Base-by-base conservation (phyloP, 1,140 invertebrate species). In the Pseudomyrmex cubaensis region DNA sequence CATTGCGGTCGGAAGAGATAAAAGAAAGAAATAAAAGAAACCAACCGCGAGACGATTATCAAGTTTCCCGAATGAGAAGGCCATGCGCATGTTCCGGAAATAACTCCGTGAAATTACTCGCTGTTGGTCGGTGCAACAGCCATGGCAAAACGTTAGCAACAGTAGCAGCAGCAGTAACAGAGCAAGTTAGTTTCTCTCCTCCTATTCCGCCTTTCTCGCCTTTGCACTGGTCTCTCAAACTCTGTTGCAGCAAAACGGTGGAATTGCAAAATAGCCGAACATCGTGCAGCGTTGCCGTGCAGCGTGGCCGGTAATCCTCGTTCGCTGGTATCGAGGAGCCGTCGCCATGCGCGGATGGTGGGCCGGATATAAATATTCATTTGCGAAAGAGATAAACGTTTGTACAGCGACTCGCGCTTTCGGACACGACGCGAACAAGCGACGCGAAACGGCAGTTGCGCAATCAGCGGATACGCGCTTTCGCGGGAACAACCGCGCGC, bases 281-380 rank as follows among this genome's bases (percentile, higher is more conserved):
- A 61, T 25, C 35, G 25, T 46, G 25, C 61, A 10, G 46, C 25
- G 44, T 12, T 72, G 44, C 66, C 72, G 20, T n/a, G n/a, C n/a
- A n/a, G n/a, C n/a, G n/a, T 52, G 25, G 63, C 25, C 8, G 17
- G 82, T 54, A 63, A 74, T 70, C 62, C 59, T n/a, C n/a, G 22
- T 50, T n/a, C 63, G 17, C 48, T 46, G 62, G 52, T 72, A 78
- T 75, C 66, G 86, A 48, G 75, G 46, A 57, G 48, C 63, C 46
- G 25, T 35, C 52, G 44, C 10, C 10, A 59, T 50, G 64, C 35
- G 35, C 35, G 75, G 70, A 61, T 84, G 77, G 86, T 72, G 35
- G 35, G 0, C 83, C 61, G 20, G 35, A 8, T 85, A 92, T 92
- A 92, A 92, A 92, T 92, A 92, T 92, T 92, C 91, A 92, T 92